Evolutionary conservation across 1,140 invertebrate genomes (phyloP).

Genomic region (Ostrea denselamellosa): DNA sequence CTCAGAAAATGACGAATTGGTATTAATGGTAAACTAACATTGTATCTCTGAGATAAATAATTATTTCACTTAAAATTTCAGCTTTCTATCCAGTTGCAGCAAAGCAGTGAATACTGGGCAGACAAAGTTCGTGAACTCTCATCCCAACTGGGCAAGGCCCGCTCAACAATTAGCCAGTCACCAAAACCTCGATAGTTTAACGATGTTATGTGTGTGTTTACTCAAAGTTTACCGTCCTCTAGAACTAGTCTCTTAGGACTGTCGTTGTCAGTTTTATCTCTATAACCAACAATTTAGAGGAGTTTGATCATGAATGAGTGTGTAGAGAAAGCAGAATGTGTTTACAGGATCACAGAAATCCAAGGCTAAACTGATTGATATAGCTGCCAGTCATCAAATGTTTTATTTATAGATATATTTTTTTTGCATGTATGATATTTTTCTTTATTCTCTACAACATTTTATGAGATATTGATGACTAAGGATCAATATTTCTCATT

Average conservation of each 20-base stretch:
- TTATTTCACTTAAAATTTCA: conserved; percentile 60
- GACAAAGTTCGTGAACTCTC: conserved; percentile 76
- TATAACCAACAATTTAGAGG: background rate
- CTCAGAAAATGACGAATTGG: too few relatives aligned
- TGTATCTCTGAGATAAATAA: background rate
- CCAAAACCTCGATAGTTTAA: conserved; percentile 41
- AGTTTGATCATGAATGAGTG: conserved; percentile 8
- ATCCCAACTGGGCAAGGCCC: conserved; percentile 62
- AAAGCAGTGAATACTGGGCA: conserved; percentile 78
- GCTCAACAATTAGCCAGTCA: conserved; percentile 42
- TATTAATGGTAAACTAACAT: background rate
- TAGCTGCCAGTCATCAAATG: conserved; percentile 13
- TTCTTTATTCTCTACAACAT: background rate
- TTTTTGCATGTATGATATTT: background rate
- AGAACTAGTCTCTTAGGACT: conserved; percentile 1
- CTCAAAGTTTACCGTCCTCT: conserved; percentile 22
- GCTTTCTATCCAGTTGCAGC: conserved; percentile 76
- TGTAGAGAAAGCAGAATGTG: conserved; percentile 14
- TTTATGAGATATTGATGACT: conserved; percentile 7
- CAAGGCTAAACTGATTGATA: background rate
- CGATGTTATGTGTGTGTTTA: background rate
- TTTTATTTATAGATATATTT: background rate
- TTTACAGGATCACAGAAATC: background rate
- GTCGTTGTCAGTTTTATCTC: background rate
- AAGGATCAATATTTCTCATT: conserved; percentile 5